Conservation (phyloP, 2,113 vertebrate genomes). For the Hydropotes inermis region DNA sequence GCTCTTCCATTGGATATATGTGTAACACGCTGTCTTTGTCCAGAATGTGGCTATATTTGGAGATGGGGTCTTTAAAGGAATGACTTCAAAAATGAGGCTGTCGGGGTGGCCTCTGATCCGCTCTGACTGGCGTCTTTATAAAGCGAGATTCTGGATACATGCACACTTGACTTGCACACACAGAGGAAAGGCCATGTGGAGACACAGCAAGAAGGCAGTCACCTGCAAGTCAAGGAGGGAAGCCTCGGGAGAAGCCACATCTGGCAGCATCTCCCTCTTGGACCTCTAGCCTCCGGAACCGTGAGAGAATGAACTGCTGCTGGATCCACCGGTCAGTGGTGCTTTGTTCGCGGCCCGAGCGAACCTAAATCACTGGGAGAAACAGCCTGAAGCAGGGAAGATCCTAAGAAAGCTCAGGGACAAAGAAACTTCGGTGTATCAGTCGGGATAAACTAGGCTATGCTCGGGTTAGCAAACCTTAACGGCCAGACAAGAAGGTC, state of each 20-base stretch:
- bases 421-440: neutral
- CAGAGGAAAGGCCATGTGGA: neutral
- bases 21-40: neutral
- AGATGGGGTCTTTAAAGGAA: neutral
- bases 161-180: too few relatives aligned
- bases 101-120: neutral
- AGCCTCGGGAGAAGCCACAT: neutral
- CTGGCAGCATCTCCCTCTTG: neutral
- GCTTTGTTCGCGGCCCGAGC: neutral
- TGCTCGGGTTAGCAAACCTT: neutral
- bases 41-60: neutral
- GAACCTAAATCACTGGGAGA: neutral
- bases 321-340: fast-evolving
- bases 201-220: neutral
- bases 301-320: neutral
- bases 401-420: neutral
- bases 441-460: neutral
- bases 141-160: neutral
- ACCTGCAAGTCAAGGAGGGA: neutral
- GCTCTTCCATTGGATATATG: too few relatives aligned
- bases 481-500: neutral
- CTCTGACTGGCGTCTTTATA: neutral
- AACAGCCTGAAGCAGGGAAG: neutral
- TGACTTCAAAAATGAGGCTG: neutral
- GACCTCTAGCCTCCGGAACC: neutral